These are phyloP conservation scores for Tamias sibiricus DNA, from an alignment of 2,113 vertebrate genomes.

Conservation along the genomic window DNA sequence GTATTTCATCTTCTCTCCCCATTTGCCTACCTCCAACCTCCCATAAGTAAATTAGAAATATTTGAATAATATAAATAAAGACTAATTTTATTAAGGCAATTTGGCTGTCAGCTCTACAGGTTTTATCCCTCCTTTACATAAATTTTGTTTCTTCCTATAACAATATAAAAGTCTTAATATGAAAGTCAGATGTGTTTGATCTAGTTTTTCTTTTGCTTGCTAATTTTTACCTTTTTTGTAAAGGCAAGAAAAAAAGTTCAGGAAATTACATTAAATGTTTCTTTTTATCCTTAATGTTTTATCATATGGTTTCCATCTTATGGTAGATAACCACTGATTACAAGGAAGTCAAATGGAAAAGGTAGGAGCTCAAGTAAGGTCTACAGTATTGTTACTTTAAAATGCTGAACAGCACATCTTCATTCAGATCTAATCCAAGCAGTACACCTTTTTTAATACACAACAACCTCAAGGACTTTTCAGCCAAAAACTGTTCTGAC, in stretches of 20 bases:
- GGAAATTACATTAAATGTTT: constrained; percentile 15
- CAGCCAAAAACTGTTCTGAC: not conserved
- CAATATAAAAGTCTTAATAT: constrained; percentile 51
- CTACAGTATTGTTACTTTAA: not conserved
- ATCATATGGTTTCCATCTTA: constrained; percentile 20
- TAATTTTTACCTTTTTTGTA: constrained; percentile 46
- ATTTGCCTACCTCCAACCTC: not conserved
- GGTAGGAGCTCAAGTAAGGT: not conserved
- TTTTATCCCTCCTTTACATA: not conserved
- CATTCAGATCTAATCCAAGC: not conserved
- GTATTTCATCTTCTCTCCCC: not conserved
- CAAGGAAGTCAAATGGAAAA: constrained; percentile 38
- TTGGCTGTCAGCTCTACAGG: not conserved
- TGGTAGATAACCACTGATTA: not conserved
- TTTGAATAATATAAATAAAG: not conserved
- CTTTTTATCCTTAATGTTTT: constrained; percentile 47
- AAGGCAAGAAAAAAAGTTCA: not conserved
- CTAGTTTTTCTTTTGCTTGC: not conserved
- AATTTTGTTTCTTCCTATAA: not conserved
- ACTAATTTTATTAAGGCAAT: constrained; percentile 11
- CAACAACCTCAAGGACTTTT: not conserved
- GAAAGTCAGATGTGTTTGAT: not conserved
- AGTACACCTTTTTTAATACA: not conserved
- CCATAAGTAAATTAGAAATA: not conserved
- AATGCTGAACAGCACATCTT: not conserved